Evolutionary conservation across 2,888 invertebrate species (phyloP).

Genomic region (Drosophila melanosoma): DNA sequence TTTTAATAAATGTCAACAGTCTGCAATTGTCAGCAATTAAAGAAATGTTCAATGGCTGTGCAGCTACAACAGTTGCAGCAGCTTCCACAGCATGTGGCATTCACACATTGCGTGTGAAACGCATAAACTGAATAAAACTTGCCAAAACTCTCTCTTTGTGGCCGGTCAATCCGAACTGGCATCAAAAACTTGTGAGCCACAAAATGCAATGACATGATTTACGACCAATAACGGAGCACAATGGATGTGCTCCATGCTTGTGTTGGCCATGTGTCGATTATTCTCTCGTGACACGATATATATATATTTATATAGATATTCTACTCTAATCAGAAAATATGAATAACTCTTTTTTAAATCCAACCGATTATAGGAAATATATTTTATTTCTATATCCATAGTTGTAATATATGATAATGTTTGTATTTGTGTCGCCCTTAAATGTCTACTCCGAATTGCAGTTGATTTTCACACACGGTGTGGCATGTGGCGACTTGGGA

Average conservation of each 20-base stretch:
- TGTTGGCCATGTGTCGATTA: neutral
- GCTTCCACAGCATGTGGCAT: constrained; percentile 29
- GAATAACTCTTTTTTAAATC: neutral
- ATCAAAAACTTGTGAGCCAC: constrained; percentile 43
- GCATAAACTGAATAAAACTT: constrained; percentile 47
- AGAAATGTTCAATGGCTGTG: constrained; percentile 35
- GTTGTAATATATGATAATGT: neutral
- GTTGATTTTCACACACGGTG: constrained; percentile 16
- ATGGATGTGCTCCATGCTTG: constrained; percentile 5
- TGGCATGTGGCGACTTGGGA: constrained; percentile 2
- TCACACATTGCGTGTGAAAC: constrained; percentile 54
- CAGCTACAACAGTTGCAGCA: constrained; percentile 20
- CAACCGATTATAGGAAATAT: neutral
- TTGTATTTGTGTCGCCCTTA: neutral
- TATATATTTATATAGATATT: too few relatives aligned
- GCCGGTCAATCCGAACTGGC: constrained; percentile 19
- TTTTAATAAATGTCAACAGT: constrained; percentile 79
- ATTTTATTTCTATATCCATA: neutral
- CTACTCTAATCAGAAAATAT: neutral
- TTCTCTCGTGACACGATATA: constrained; percentile 6
- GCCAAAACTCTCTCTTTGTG: constrained; percentile 44
- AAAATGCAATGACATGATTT: constrained; percentile 75
- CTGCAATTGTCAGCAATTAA: constrained; percentile 65
- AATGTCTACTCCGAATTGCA: neutral
- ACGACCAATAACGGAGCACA: constrained; percentile 44